Evolutionary conservation across 2,888 invertebrate species (phyloP).

Genomic region (Ennomos quercinarius): DNA sequence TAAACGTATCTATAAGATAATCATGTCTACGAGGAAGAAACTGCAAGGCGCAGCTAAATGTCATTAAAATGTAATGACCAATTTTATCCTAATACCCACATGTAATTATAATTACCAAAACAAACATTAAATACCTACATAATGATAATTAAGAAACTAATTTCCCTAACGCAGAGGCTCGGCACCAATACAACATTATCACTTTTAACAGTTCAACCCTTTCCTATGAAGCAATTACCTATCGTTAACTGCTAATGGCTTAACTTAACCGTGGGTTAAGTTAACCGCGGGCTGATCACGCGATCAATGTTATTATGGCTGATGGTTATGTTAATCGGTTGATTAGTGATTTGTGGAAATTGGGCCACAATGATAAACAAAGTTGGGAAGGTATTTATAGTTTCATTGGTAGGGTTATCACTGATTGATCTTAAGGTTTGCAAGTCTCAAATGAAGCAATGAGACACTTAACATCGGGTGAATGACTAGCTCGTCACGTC

Average conservation of each 20-base stretch:
- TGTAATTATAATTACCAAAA: no score
- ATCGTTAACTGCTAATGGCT: slow-evolving; percentile 70
- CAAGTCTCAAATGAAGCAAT: no score
- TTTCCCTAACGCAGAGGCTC: slow-evolving; percentile 45
- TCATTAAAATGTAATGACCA: no score
- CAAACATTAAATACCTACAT: no score
- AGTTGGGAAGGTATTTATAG: neutral
- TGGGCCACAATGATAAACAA: slow-evolving; percentile 21
- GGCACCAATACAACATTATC: slow-evolving; percentile 67
- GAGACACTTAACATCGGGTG: no score
- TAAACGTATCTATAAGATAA: no score
- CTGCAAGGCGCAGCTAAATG: no score
- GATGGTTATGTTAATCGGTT: slow-evolving; percentile 33
- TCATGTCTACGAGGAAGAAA: no score
- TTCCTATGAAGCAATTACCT: slow-evolving; percentile 74
- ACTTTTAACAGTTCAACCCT: slow-evolving; percentile 61
- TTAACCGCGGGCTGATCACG: slow-evolving; percentile 51
- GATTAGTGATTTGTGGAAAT: slow-evolving; percentile 37
- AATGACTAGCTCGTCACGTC: no score
- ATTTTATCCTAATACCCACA: no score
- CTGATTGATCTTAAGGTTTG: no score
- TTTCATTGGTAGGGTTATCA: no score
- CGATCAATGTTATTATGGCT: slow-evolving; percentile 56
- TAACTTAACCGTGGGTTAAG: slow-evolving; percentile 56
- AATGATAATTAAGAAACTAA: slow-evolving; percentile 24